Conservation (phyloP, 2,113 vertebrate species). For the Forbesichthys agassizii region DNA sequence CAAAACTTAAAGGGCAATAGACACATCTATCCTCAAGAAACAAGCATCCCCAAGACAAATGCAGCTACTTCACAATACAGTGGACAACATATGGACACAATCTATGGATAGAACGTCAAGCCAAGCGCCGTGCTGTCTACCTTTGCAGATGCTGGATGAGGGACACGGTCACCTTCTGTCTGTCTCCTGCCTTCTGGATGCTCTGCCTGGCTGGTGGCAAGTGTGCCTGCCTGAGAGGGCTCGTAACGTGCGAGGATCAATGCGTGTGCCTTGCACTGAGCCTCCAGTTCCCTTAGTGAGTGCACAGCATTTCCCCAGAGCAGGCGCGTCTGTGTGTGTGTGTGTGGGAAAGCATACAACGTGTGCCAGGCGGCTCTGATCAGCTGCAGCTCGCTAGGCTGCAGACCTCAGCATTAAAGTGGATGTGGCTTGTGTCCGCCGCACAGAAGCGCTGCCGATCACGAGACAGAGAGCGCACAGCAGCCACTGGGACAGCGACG, state of each 20-base stretch:
- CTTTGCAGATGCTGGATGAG: conserved; percentile 49
- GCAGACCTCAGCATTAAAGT: conserved; percentile 76
- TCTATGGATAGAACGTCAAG: background rate
- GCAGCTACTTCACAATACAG: too few relatives aligned
- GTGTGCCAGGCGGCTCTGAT: conserved; percentile 39
- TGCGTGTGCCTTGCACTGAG: conserved; percentile 37
- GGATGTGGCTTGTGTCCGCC: conserved; percentile 61
- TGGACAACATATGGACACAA: too few relatives aligned
- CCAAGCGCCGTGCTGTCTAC: conserved; percentile 48
- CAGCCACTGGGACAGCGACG: conserved; percentile 12
- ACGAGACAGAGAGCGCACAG: conserved; percentile 46
- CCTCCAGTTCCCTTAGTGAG: conserved; percentile 48
- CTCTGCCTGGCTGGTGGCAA: conserved; percentile 43
- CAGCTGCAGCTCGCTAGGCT: conserved; percentile 54
- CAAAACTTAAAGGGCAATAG: too few relatives aligned
- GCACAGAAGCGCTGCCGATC: conserved; percentile 60
- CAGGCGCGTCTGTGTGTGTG: conserved; percentile 3
- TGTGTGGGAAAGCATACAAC: background rate
- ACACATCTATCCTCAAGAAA: too few relatives aligned
- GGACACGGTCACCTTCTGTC: conserved; percentile 37
- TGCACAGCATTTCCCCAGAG: conserved; percentile 50
- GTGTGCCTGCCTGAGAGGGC: conserved; percentile 6
- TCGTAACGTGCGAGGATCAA: conserved; percentile 40
- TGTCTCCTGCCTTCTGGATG: conserved; percentile 42
- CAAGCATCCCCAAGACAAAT: too few relatives aligned